Evolutionary conservation across 2,888 invertebrate species (phyloP), one percentile per base, ranked within the genome.

Genomic region (Pristionchus arcanus): DNA sequence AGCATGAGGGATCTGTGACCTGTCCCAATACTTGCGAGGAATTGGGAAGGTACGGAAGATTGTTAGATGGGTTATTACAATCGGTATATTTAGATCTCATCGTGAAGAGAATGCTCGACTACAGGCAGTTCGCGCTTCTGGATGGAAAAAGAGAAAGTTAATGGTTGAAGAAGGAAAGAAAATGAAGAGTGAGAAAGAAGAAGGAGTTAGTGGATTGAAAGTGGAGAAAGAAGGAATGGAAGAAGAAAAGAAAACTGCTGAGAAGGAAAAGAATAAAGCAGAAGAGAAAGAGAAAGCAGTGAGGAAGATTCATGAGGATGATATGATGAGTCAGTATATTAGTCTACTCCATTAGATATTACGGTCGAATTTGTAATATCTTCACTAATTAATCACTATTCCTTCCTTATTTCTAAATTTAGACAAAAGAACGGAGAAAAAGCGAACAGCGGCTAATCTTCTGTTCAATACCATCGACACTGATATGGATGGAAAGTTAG

Each of bases 1-100:
- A 97, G 93, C 96, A 95, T 94, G 96, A 96, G 13, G 96, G 96
- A 34, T 95, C 96, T 25, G 95, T 95, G n/a, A 95, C 96, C 11
- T 98, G 98, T 95, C 92, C 96, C 0, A 97, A 98, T 95, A 97
- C 96, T 90, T 98, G 98, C 95, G 96, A 94, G 77, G 97, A 97
- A 94, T 95, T 98, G 89, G 96, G 96, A 49, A 94, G 94, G 83
- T 92, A 95, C 90, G 94, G 95, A 68, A 92, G 95, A 96, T 91
- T 13, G 13, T 0, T 4, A 37, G 19, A 31, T n/a, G n/a, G n/a
- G 63, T 1, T 25, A 21, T 34, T 34, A 11, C 19, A 63, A 63
- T 19, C 42, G 4, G 15, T 28, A 31, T 11, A 15, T 42, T 86
- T n/a, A 55, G 91, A 49, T 90, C 91, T 19, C 91, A 91, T 16